phyloP scores from a whole-genome alignment of 2,888 invertebrate species.

The Caenorhabditis sinica region DNA sequence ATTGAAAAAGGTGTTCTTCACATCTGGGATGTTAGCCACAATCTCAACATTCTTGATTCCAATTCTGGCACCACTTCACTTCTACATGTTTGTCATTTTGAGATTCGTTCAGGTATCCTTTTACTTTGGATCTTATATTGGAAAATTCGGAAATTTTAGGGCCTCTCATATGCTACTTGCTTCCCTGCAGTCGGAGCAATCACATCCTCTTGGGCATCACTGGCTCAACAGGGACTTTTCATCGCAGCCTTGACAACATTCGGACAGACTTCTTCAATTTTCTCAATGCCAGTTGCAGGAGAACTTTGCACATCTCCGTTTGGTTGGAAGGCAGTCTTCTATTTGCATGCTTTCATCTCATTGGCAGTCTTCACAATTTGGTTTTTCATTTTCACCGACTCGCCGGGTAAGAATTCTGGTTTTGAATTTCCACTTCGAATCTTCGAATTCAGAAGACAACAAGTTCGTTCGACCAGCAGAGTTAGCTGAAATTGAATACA shows the following conservation, averaged over 20 bases:
- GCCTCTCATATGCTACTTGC: constrained; percentile 65
- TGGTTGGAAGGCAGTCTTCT: constrained; percentile 81
- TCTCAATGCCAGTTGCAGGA: constrained; percentile 75
- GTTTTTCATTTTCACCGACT: constrained; percentile 68
- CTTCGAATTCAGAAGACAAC: constrained; percentile 47
- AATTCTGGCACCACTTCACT: constrained; percentile 51
- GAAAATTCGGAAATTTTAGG: constrained; percentile 33
- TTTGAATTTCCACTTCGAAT: not conserved
- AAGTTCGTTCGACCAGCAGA: constrained; percentile 50
- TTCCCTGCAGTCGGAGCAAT: constrained; percentile 70
- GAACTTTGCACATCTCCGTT: constrained; percentile 75
- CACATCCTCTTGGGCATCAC: constrained; percentile 70
- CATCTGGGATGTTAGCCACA: constrained; percentile 67
- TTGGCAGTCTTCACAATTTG: constrained; percentile 75
- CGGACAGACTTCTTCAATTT: constrained; percentile 70
- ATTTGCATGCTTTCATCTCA: constrained; percentile 78
- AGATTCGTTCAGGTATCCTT: constrained; percentile 57
- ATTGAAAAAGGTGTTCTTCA: constrained; percentile 71
- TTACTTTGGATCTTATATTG: not conserved
- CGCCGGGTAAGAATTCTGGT: constrained; percentile 59
- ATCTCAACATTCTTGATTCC: constrained; percentile 71
- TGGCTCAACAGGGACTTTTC: constrained; percentile 71
- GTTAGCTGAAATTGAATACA: constrained; percentile 63
- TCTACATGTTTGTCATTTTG: constrained; percentile 68
- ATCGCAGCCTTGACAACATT: constrained; percentile 71